phyloP scores from a whole-genome alignment of 2,113 vertebrate genomes.

The Gavialis gangeticus region DNA sequence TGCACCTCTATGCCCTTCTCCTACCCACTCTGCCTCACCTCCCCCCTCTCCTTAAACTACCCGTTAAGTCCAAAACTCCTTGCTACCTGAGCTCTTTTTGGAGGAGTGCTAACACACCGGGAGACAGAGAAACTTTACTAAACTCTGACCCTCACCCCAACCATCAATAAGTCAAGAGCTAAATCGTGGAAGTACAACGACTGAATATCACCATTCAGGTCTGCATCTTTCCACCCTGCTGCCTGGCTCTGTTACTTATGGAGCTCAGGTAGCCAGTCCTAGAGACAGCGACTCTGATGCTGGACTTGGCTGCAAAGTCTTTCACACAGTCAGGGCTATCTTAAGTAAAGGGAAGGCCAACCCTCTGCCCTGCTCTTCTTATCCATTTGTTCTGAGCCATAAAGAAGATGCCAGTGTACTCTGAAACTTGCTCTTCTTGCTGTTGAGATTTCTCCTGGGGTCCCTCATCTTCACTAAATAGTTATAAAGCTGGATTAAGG shows the following conservation, averaged over 20 bases:
- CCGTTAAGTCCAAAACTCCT: neutral
- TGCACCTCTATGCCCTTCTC: too few relatives aligned
- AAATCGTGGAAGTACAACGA: neutral
- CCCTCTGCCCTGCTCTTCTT: neutral
- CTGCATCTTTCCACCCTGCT: neutral
- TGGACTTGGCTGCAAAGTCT: neutral
- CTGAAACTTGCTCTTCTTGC: neutral
- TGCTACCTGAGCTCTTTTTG: neutral
- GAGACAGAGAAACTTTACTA: neutral
- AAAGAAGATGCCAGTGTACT: neutral
- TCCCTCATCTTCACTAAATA: slow-evolving; percentile 29
- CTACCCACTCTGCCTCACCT: too few relatives aligned
- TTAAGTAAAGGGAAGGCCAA: neutral
- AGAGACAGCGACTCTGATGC: neutral
- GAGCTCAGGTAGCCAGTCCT: neutral
- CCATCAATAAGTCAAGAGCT: neutral
- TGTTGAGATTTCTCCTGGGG: slow-evolving; percentile 12
- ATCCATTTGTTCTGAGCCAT: neutral
- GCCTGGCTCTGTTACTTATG: neutral
- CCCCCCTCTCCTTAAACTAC: slow-evolving; percentile 23
- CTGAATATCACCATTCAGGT: neutral
- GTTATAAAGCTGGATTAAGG: slow-evolving; percentile 45
- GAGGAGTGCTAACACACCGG: neutral
- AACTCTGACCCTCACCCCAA: neutral
- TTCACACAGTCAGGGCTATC: neutral